phyloP scores from a whole-genome alignment of 2,888 invertebrate species.

The Lathronympha strigana region DNA sequence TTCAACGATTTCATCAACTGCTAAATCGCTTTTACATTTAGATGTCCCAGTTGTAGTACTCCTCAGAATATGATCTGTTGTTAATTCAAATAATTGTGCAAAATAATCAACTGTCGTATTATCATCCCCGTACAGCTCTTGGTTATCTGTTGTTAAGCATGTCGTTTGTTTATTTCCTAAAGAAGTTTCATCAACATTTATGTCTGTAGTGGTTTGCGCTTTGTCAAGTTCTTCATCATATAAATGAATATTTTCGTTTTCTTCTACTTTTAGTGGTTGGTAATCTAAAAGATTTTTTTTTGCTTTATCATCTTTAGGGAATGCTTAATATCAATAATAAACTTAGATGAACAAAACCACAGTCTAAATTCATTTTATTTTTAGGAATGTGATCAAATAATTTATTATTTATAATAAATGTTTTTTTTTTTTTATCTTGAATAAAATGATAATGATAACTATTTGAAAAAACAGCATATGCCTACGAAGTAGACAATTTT shows the following conservation, averaged over 20 bases:
- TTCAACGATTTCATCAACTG: constrained; percentile 70
- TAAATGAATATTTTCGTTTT: neutral
- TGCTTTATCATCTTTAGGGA: no score
- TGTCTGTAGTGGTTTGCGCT: constrained; percentile 7
- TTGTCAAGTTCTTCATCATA: neutral
- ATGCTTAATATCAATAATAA: no score
- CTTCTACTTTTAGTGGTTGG: neutral
- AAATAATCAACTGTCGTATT: constrained; percentile 64
- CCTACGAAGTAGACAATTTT: no score
- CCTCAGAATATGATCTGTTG: constrained; percentile 49
- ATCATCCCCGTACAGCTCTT: constrained; percentile 44
- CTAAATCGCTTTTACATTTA: constrained; percentile 63
- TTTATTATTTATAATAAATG: no score
- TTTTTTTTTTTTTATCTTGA: no score
- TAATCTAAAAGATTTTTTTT: constrained; percentile 20
- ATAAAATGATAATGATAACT: no score
- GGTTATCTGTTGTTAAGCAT: neutral
- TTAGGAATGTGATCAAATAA: no score
- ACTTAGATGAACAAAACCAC: no score
- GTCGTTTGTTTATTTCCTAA: neutral
- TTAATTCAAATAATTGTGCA: constrained; percentile 61
- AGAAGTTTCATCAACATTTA: constrained; percentile 5
- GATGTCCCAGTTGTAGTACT: constrained; percentile 49
- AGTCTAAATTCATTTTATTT: no score
- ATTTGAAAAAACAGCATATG: no score